Evolutionary conservation across 2,797 vertebrate genomes (phyloP).

Genomic region (Australoheros facetus): DNA sequence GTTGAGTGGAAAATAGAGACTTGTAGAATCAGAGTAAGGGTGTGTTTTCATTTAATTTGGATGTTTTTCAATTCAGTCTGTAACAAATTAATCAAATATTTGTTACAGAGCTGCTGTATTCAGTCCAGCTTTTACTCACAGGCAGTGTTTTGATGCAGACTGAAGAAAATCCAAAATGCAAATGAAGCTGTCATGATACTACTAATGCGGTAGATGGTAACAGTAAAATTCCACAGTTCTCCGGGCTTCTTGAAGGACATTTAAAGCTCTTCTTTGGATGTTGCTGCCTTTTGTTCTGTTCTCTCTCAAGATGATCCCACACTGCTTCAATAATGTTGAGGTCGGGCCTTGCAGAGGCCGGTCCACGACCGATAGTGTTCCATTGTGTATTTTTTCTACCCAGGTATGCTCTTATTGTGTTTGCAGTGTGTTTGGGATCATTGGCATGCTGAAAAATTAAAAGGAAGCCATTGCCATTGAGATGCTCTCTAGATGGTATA

Average conservation of each 20-base stretch:
- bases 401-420: too few species aligned
- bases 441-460: too few species aligned
- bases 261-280: too few species aligned
- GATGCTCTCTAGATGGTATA: too few species aligned
- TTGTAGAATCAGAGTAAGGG: constrained; percentile 55
- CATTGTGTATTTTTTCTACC: neutral
- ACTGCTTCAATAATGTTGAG: neutral
- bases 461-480: too few species aligned
- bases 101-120: constrained; percentile 12
- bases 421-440: too few species aligned
- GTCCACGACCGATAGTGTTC: neutral
- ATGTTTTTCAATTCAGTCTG: constrained; percentile 40
- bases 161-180: constrained; percentile 1
- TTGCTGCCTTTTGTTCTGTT: too few species aligned
- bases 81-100: constrained; percentile 37
- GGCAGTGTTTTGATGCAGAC: constrained; percentile 4
- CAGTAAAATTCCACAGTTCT: neutral
- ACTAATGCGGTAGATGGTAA: neutral
- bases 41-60: constrained; percentile 62
- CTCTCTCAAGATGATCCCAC: too few species aligned
- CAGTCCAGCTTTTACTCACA: constrained; percentile 28
- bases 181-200: neutral
- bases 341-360: neutral
- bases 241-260: too few species aligned
- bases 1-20: constrained; percentile 33